Conservation (phyloP, 2,888 invertebrate species). For the Orthosia incerta region DNA sequence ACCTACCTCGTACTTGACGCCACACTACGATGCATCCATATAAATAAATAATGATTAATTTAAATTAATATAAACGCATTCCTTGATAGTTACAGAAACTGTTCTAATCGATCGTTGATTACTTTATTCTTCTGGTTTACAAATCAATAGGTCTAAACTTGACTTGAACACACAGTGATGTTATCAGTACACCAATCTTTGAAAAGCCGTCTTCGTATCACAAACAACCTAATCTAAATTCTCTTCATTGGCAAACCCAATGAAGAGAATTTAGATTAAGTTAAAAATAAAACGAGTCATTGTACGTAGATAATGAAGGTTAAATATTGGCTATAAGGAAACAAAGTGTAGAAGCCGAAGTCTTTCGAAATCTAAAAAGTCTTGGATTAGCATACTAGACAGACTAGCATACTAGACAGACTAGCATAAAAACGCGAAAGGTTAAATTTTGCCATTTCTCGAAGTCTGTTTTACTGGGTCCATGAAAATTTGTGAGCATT, state of each 20-base stretch:
- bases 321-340: neutral
- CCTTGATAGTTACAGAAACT: neutral
- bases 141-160: neutral
- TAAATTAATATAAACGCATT: conserved; percentile 40
- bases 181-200: neutral
- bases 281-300: conserved; percentile 7
- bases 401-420: too few species aligned
- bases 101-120: neutral
- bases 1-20: conserved; percentile 9
- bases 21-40: neutral
- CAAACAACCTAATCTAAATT: too few species aligned
- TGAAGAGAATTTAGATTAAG: neutral
- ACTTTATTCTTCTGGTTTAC: conserved; percentile 1
- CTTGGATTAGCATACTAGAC: neutral
- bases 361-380: neutral
- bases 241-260: too few species aligned
- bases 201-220: neutral
- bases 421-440: neutral
- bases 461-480: neutral
- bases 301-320: neutral
- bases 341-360: conserved; percentile 3
- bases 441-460: neutral
- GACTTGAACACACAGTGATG: neutral
- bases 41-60: conserved; percentile 37
- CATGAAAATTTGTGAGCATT: neutral